These are phyloP conservation scores for Rhagoletis zephyria DNA, from an alignment of 1,140 invertebrate species.

Conservation along the genomic window DNA sequence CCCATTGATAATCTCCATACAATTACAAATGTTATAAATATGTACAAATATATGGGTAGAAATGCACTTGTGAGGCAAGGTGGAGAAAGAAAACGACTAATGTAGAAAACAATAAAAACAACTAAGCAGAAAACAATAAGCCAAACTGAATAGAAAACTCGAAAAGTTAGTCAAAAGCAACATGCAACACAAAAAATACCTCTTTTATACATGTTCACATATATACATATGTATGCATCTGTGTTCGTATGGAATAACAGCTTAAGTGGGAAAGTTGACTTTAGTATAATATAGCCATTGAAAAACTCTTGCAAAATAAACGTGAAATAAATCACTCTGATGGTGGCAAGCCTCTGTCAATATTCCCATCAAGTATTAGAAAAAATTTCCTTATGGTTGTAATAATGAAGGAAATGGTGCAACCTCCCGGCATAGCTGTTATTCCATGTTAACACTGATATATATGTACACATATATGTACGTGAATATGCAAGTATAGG, in stretches of 20 bases:
- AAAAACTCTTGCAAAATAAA: no score
- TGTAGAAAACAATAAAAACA: conserved; percentile 7
- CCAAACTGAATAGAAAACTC: conserved; percentile 27
- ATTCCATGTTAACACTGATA: not conserved
- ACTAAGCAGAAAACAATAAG: conserved; percentile 11
- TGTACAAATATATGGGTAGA: not conserved
- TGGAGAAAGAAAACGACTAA: conserved; percentile 23
- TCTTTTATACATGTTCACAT: not conserved
- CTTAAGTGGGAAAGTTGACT: no score
- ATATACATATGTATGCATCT: not conserved
- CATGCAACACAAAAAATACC: conserved; percentile 3
- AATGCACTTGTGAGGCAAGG: conserved; percentile 15
- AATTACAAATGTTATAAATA: not conserved
- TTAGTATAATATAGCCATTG: no score
- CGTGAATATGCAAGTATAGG: not conserved
- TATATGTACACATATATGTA: not conserved
- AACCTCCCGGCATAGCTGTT: no score
- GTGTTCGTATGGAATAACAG: no score
- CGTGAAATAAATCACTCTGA: no score
- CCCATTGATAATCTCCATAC: conserved; percentile 13
- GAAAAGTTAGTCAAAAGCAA: conserved; percentile 36
- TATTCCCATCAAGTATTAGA: no score
- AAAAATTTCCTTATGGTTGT: no score
- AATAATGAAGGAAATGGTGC: no score
- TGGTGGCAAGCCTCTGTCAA: no score